phyloP scores from a whole-genome alignment of 2,113 vertebrate genomes.

The Blennius ocellaris region DNA sequence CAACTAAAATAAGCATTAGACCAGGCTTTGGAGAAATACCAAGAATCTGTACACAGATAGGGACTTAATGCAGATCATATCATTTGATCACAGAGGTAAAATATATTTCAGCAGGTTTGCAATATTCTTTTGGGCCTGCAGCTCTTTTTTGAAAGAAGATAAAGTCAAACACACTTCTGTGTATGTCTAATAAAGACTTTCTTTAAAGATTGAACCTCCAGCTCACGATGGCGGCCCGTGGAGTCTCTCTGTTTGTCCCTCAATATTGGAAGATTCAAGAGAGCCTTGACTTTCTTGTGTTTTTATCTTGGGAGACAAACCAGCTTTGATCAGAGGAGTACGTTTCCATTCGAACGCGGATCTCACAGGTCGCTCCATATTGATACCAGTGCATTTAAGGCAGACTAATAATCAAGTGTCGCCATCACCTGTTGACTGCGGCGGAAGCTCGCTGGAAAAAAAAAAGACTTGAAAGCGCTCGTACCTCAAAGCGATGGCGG shows the following conservation, averaged over 20 bases:
- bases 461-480: conserved; percentile 71
- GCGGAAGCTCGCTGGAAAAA: conserved; percentile 44
- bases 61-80: no score
- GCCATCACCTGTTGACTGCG: conserved; percentile 77
- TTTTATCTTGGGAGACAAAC: conserved; percentile 46
- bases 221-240: no score
- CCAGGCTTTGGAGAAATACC: no score
- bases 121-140: no score
- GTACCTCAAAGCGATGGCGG: conserved; percentile 72
- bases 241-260: conserved; percentile 24
- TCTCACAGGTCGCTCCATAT: conserved; percentile 51
- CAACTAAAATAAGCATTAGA: no score
- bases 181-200: no score
- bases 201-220: no score
- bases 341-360: conserved; percentile 43
- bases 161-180: no score
- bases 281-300: conserved; percentile 19
- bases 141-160: no score
- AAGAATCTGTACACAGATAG: no score
- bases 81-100: no score
- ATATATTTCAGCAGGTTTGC: no score
- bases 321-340: conserved; percentile 47
- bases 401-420: conserved; percentile 54
- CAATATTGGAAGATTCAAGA: conserved; percentile 27
- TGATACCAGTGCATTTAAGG: conserved; percentile 49